phyloP scores from a whole-genome alignment of 2,888 invertebrate genomes.

The Lysandra coridon region DNA sequence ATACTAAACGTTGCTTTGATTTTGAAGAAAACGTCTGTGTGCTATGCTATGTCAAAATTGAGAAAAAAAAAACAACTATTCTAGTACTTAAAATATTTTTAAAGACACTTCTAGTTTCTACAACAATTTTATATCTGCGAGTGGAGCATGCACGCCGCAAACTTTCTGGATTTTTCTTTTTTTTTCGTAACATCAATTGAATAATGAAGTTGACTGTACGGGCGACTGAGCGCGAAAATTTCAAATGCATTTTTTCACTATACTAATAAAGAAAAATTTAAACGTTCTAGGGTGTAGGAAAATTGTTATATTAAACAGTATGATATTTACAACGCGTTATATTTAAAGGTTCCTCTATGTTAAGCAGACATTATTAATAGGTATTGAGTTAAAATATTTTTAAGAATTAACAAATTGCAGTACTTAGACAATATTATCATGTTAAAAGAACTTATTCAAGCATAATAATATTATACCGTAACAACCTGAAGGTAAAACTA shows the following conservation, averaged over 20 bases:
- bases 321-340: neutral
- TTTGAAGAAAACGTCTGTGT: too few relatives aligned
- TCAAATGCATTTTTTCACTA: conserved; percentile 24
- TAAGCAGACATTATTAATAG: neutral
- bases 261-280: conserved; percentile 15
- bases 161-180: conserved; percentile 21
- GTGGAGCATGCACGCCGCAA: conserved; percentile 53
- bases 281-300: neutral
- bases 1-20: too few relatives aligned
- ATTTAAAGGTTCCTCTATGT: neutral
- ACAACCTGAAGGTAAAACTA: too few relatives aligned
- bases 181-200: conserved; percentile 31
- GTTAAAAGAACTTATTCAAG: too few relatives aligned
- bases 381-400: too few relatives aligned
- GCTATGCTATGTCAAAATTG: too few relatives aligned
- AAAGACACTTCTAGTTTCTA: neutral
- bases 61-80: too few relatives aligned
- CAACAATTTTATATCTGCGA: conserved; percentile 24
- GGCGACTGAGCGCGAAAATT: conserved; percentile 17
- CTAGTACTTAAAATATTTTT: too few relatives aligned
- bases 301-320: neutral
- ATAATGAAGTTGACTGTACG: conserved; percentile 29
- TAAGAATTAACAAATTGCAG: too few relatives aligned
- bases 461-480: too few relatives aligned
- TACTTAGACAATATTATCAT: too few relatives aligned